phyloP scores from a whole-genome alignment of 2,797 vertebrate genomes.

The Pipistrellus pygmaeus region DNA sequence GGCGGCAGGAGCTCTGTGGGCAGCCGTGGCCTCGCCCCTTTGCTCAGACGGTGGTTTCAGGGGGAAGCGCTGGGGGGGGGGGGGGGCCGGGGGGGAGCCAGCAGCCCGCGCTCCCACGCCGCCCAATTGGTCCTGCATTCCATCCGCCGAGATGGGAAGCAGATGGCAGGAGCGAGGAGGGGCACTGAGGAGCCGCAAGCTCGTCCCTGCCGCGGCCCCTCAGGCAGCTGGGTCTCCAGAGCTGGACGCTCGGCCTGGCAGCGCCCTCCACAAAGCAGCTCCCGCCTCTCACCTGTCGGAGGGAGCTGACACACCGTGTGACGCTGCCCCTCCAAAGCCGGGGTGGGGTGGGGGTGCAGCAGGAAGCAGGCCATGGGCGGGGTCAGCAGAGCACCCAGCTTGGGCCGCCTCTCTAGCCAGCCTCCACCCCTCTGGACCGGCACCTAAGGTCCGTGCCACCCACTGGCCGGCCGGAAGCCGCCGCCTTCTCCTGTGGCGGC shows the following conservation, averaged over 20 bases:
- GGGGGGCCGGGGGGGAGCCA: neutral
- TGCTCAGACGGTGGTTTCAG: conserved; percentile 53
- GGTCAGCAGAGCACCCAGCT: neutral
- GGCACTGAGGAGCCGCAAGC: neutral
- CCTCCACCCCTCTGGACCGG: neutral
- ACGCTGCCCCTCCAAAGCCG: neutral
- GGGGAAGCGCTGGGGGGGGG: conserved; percentile 64
- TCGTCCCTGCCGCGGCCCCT: neutral
- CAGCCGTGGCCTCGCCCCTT: neutral
- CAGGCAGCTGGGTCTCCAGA: too few species aligned
- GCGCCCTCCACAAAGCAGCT: neutral
- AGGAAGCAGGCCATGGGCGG: neutral
- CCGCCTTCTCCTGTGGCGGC: too few species aligned
- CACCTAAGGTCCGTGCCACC: too few species aligned
- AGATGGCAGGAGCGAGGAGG: conserved; percentile 64
- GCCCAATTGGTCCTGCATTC: conserved; percentile 83
- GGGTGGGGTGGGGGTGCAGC: neutral
- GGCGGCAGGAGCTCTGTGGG: neutral
- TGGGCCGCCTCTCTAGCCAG: neutral
- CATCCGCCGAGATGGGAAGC: conserved; percentile 75
- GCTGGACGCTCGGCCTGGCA: too few species aligned
- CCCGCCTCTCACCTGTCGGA: neutral
- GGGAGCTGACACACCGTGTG: conserved; percentile 37
- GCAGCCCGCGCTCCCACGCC: neutral
- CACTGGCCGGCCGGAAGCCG: too few species aligned